These are phyloP conservation scores for Euura lappo DNA, from an alignment of 1,140 invertebrate species.

Conservation along the genomic window DNA sequence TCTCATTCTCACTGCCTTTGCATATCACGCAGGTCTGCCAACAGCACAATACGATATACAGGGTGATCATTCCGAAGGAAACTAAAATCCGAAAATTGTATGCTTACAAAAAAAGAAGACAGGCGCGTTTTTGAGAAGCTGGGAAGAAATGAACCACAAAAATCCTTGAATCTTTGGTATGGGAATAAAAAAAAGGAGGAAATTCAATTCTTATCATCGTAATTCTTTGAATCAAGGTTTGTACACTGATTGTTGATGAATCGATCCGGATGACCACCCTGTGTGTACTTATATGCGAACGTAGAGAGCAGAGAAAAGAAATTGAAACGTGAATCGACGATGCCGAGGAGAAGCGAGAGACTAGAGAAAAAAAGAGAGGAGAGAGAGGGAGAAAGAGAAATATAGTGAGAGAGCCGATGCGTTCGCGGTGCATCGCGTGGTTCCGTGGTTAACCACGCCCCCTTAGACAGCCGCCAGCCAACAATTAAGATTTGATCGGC, in stretches of 20 bases:
- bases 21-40: not conserved
- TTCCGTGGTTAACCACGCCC: slow-evolving; percentile 54
- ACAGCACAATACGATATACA: not conserved
- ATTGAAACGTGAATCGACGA: slow-evolving; percentile 11
- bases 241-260: too few species aligned
- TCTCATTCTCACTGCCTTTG: not conserved
- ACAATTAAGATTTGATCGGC: slow-evolving; percentile 65
- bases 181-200: too few species aligned
- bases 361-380: slow-evolving; percentile 20
- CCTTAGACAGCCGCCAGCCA: slow-evolving; percentile 62
- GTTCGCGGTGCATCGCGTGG: slow-evolving; percentile 55
- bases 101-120: too few species aligned
- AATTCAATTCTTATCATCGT: too few species aligned
- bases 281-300: too few species aligned
- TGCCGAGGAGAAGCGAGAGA: slow-evolving; percentile 11
- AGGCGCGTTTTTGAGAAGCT: too few species aligned
- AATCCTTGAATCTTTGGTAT: too few species aligned
- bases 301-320: slow-evolving; percentile 13
- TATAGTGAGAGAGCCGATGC: slow-evolving; percentile 48
- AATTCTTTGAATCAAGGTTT: too few species aligned
- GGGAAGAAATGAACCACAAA: too few species aligned
- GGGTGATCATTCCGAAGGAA: not conserved
- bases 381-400: slow-evolving; percentile 21
- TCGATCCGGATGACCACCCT: too few species aligned
- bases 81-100: too few species aligned